phyloP scores from a whole-genome alignment of 2,113 vertebrate genomes.

The Crotalus tigris region DNA sequence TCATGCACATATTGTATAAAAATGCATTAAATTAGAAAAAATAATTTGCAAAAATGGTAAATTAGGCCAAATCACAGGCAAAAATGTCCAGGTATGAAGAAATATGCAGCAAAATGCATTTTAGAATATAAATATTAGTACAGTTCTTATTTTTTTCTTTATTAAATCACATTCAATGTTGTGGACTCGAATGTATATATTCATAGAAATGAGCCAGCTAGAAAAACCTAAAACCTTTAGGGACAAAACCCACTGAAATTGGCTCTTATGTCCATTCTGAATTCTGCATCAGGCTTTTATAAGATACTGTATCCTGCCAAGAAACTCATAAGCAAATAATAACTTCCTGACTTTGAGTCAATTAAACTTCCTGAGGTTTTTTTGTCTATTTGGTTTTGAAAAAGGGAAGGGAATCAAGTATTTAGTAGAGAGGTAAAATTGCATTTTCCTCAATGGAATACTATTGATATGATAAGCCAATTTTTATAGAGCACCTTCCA shows the following conservation, averaged over 20 bases:
- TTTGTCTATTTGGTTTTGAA: neutral
- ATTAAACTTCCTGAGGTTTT: neutral
- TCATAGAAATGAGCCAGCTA: neutral
- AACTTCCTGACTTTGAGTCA: neutral
- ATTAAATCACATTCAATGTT: neutral
- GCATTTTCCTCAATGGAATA: neutral
- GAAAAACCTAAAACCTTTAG: neutral
- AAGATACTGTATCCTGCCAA: neutral
- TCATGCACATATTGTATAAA: neutral
- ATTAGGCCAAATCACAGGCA: neutral
- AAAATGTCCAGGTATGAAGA: neutral
- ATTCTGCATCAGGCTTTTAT: neutral
- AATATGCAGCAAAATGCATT: neutral
- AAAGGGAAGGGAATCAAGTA: neutral
- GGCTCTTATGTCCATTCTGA: neutral
- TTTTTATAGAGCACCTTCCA: neutral
- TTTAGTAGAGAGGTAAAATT: neutral
- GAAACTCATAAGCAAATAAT: neutral
- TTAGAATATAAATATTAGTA: neutral
- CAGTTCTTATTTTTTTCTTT: neutral
- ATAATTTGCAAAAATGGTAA: neutral
- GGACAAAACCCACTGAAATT: neutral
- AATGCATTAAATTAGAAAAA: neutral
- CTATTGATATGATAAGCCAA: neutral
- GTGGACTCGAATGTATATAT: neutral